These are phyloP conservation scores for Mnemiopsis leidyi DNA, from an alignment of 37 sponge, comb jelly and placozoan species.

Conservation along the genomic window DNA sequence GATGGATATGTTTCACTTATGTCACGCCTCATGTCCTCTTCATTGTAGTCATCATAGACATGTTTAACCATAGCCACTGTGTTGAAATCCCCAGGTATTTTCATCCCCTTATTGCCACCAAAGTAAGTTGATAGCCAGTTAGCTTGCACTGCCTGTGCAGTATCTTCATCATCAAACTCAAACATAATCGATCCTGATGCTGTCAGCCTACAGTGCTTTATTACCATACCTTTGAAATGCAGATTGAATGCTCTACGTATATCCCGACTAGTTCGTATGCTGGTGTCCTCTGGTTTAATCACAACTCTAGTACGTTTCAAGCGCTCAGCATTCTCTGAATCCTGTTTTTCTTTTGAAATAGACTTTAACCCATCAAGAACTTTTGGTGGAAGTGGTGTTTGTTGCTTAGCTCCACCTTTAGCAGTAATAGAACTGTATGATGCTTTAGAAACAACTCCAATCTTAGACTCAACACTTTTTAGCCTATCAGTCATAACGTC, in stretches of 20 bases:
- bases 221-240: background rate
- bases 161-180: background rate
- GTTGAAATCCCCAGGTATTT: background rate
- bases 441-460: too few species aligned
- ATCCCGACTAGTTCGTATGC: background rate
- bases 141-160: background rate
- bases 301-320: too few species aligned
- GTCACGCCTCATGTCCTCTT: background rate
- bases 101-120: background rate
- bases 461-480: too few species aligned
- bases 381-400: too few species aligned
- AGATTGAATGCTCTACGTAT: background rate
- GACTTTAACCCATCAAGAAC: too few species aligned
- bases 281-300: background rate
- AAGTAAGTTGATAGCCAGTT: background rate
- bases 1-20: background rate
- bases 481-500: too few species aligned
- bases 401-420: too few species aligned
- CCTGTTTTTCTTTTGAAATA: too few species aligned
- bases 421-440: too few species aligned
- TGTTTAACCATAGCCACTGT: background rate
- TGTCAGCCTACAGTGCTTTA: background rate
- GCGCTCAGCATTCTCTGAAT: too few species aligned
- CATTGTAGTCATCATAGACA: background rate
- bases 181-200: background rate